These are phyloP conservation scores for Parnassius glacialis DNA, from an alignment of 2,888 invertebrate species.

Conservation along the genomic window DNA sequence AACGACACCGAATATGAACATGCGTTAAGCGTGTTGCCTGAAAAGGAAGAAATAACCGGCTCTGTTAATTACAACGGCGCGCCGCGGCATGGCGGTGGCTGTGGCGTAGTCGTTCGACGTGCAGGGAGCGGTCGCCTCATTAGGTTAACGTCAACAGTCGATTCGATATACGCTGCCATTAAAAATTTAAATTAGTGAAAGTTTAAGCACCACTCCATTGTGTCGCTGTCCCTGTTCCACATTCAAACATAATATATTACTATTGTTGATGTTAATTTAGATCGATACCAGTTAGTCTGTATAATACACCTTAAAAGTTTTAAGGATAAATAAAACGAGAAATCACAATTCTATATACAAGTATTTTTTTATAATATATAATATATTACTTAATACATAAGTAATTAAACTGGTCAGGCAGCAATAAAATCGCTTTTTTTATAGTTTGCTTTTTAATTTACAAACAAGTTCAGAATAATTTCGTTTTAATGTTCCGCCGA, in stretches of 20 bases:
- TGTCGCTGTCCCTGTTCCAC: constrained; percentile 32
- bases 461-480: constrained; percentile 23
- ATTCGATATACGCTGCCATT: constrained; percentile 33
- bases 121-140: constrained; percentile 35
- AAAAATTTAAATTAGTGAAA: constrained; percentile 44
- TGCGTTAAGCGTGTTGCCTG: constrained; percentile 7
- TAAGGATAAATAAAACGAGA: constrained; percentile 10
- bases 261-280: constrained; percentile 23
- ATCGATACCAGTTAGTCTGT: constrained; percentile 11
- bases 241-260: constrained; percentile 14
- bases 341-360: constrained; percentile 14
- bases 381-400: not conserved
- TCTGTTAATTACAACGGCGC: constrained; percentile 16
- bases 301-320: not conserved
- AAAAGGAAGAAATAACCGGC: constrained; percentile 19
- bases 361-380: constrained; percentile 21
- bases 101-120: not conserved
- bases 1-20: constrained; percentile 18
- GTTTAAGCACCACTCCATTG: constrained; percentile 33
- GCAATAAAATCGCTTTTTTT: constrained; percentile 17
- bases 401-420: constrained; percentile 18
- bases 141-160: constrained; percentile 33
- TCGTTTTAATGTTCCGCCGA: constrained; percentile 14
- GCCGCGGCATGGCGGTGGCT: constrained; percentile 3
- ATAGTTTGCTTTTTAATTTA: constrained; percentile 13